A percentile compares a stretch with the other conserved stretches of the same genome.
phyloP scores from a whole-genome alignment of 2,888 invertebrate species.

The Limnephilus rhombicus region DNA sequence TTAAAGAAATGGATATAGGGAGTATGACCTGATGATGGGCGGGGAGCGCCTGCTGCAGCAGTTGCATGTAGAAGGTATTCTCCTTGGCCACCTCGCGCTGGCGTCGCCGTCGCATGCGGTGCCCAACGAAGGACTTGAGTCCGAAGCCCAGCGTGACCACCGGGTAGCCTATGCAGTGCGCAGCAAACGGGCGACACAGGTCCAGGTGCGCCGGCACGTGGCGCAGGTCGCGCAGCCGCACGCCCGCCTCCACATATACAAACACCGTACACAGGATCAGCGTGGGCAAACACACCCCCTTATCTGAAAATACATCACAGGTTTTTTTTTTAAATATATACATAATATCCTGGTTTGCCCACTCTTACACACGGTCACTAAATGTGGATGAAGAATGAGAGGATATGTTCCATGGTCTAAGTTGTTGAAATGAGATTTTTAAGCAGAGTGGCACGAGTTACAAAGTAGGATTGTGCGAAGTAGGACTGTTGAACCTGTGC shows the following conservation, averaged over 20 bases:
- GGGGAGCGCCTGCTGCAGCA: constrained; percentile 94
- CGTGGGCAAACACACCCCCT: constrained; percentile 96
- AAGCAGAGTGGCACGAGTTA: background rate
- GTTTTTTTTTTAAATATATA: background rate
- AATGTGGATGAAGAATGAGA: too few relatives aligned
- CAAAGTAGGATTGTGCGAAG: too few relatives aligned
- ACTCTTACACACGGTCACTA: background rate
- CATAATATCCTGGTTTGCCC: background rate
- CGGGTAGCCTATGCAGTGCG: constrained; percentile 95
- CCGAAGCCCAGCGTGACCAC: constrained; percentile 97
- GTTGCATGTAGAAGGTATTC: constrained; percentile 96
- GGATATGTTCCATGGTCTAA: too few relatives aligned
- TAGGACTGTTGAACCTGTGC: too few relatives aligned
- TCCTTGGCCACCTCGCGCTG: constrained; percentile 96
- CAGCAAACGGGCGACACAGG: constrained; percentile 96
- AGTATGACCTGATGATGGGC: constrained; percentile 75
- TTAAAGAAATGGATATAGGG: constrained; percentile 64
- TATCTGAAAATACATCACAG: constrained; percentile 79
- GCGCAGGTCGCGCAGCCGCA: constrained; percentile 89
- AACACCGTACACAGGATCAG: constrained; percentile 95
- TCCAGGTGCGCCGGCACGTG: constrained; percentile 92
- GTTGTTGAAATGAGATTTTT: background rate
- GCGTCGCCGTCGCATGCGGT: constrained; percentile 92
- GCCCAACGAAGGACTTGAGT: constrained; percentile 94
- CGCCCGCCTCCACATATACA: constrained; percentile 95